Base-by-base conservation (phyloP, 2,797 vertebrate genomes). In the Chelidonichthys spinosus region DNA sequence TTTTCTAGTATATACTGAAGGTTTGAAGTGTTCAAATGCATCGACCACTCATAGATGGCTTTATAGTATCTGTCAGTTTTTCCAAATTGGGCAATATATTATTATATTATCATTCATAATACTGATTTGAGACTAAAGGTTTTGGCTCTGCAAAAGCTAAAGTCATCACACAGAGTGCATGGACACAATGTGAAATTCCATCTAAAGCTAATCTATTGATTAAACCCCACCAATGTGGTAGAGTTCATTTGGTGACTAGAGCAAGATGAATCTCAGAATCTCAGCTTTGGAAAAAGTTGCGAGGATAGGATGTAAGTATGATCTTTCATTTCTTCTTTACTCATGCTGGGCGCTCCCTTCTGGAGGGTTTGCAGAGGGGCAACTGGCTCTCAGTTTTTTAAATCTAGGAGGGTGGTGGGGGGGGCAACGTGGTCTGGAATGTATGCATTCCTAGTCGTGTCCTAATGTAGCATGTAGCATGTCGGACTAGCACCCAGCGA, bases 191-290 rank as follows among this genome's bases (percentile, higher is more conserved):
- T 97, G 95, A 96, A 96, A 92, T 97, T 98, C 96, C 96, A 96
- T 96, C 94, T 95, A 95, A 99, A 99, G 97, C 97, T 99, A 98
- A 99, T 99, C 97, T 99, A 97, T 99, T 99, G 96, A 99, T 99
- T 99, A 98, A 99, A 97, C 97, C 97, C 97, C 97, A 98, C 96
- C 97, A 97, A 98, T 99, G 97, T 98, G 97, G 97, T 99, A 99
- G 98, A 99, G 96, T 97, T 98, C 98, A 99, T 98, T 98, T 98
- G 97, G 97, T 99, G 98, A 98, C 97, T 99, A 99, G 98, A 98
- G 96, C 97, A 97, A 99, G 98, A 99, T 98, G 97, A 98, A 98
- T 97, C 96, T 97, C 96, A 96, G 96, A 98, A 86, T 87, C 84
- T 89, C 87, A 87, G 96, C 97, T 99, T 99, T 95, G 94, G 97